Conservation (phyloP, 2,113 vertebrate species). For the Rhinoptilus africanus region DNA sequence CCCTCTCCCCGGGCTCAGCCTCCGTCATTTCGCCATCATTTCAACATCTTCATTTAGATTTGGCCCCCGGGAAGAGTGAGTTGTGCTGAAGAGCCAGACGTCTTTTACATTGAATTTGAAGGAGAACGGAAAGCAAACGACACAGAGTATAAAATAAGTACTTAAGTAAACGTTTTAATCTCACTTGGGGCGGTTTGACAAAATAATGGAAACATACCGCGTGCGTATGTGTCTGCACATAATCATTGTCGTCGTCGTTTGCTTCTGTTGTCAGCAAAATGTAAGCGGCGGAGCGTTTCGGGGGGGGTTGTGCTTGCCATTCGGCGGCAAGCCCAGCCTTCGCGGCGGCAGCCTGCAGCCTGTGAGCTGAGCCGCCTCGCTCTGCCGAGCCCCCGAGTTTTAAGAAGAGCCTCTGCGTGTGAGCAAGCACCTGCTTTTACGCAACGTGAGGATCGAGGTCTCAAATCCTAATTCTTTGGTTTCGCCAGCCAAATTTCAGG, state of each 20-base stretch:
- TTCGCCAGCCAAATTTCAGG: background rate
- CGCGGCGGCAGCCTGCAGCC: background rate
- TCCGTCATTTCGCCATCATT: fast-evolving
- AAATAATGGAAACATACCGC: background rate
- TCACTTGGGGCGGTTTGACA: slow-evolving; percentile 5
- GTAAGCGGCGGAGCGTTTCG: background rate
- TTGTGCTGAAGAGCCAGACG: background rate
- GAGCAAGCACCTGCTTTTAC: background rate
- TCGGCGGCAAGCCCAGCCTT: background rate
- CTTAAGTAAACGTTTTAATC: background rate
- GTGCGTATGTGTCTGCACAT: background rate
- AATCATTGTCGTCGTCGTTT: background rate
- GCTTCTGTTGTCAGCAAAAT: background rate
- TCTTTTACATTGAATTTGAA: background rate
- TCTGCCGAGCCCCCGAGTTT: background rate
- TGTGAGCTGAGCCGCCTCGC: fast-evolving
- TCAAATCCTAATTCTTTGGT: background rate
- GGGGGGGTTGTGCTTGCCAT: background rate
- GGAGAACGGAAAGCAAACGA: background rate
- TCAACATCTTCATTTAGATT: background rate
- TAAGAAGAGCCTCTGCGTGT: background rate
- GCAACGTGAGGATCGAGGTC: background rate
- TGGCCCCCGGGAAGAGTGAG: background rate
- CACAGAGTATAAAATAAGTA: background rate
- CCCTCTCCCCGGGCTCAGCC: background rate